Evolutionary conservation across 2,797 vertebrate genomes (phyloP).

Genomic region (Melanotaenia pygmaea): DNA sequence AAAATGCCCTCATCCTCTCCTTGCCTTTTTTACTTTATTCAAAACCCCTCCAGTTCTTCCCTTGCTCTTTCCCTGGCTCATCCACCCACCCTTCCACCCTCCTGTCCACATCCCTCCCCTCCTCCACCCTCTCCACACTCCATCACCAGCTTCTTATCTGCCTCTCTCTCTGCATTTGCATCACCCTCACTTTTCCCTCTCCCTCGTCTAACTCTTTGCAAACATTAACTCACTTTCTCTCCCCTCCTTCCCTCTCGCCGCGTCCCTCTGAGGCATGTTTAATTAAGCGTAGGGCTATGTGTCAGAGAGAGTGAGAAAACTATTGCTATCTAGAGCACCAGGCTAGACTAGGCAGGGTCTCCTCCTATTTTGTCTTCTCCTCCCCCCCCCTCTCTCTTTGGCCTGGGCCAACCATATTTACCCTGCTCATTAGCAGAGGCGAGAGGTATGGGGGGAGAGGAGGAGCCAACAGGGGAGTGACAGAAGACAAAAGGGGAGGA

Average conservation of each 20-base stretch:
- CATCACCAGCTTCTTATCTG: conserved; percentile 76
- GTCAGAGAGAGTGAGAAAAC: conserved; percentile 71
- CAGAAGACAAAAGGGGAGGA: conserved; percentile 60
- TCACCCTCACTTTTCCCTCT: conserved; percentile 51
- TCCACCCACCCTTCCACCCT: conserved; percentile 48
- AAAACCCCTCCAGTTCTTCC: conserved; percentile 4
- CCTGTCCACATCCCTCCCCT: conserved; percentile 55
- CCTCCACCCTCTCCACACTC: conserved; percentile 48
- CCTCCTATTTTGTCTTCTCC: conserved; percentile 67
- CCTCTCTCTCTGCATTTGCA: conserved; percentile 69
- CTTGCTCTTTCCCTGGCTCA: no score
- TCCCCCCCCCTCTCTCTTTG: conserved; percentile 59
- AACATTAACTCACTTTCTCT: conserved; percentile 40
- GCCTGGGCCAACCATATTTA: conserved; percentile 80
- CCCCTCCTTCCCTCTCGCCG: conserved; percentile 39
- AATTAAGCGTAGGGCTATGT: conserved; percentile 82
- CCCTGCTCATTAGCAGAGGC: conserved; percentile 81
- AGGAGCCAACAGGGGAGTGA: conserved; percentile 62
- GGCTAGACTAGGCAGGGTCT: conserved; percentile 69
- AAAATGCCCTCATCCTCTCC: conserved; percentile 62
- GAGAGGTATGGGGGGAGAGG: conserved; percentile 52
- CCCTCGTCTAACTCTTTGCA: conserved; percentile 41
- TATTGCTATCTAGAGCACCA: conserved; percentile 76
- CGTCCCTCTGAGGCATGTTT: conserved; percentile 80
- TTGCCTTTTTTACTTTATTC: conserved; percentile 45